Base-by-base conservation (phyloP, 1,140 invertebrate species). In the Platyura marginata region DNA sequence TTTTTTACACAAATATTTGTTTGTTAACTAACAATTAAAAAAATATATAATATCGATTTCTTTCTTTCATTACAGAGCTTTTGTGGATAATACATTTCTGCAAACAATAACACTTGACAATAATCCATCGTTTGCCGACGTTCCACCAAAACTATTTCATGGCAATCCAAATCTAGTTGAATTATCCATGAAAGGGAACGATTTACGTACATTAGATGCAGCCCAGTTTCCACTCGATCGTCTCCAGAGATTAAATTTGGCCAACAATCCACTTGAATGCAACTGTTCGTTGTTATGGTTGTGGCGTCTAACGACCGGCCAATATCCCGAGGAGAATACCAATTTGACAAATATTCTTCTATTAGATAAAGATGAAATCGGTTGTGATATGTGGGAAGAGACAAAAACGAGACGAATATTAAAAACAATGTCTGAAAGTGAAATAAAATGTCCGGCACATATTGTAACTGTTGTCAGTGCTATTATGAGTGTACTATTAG, bases 201-300 rank as follows among this genome's bases (percentile, higher is more conserved):
- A 70, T 35, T 55, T 86, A 46, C 71, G 72, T 48, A 77, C 74
- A 1, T 62, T 85, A 11, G 79, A 82, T 53, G 77, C 79, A 1
- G 77, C 76, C 11, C 78, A 84, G 58, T 84, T 85, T 51, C 82
- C 82, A 9, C 68, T 85, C 41, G 81, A 85, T 55, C 72, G 74
- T 41, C 54, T 87, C 44, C 66, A 71, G 49, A 70, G 69, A 41
- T 63, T 87, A 2, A 70, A 74, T 47, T 66, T 90, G 19, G 76
- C 77, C 21, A 81, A 81, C 13, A 89, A 90, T 65, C 85, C 84
- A 1, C 69, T 90, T 37, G 67, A 77, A 41, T 92, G 87, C 61
- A 90, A 90, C 62, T 91, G 87, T 52, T 86, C 84, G 15, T 59
- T 89, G 40, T 67, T 81, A 34, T 91, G 85, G 85, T 63, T 91